phyloP scores from a whole-genome alignment of 2,113 vertebrate genomes.

The Myrmecobius fasciatus region DNA sequence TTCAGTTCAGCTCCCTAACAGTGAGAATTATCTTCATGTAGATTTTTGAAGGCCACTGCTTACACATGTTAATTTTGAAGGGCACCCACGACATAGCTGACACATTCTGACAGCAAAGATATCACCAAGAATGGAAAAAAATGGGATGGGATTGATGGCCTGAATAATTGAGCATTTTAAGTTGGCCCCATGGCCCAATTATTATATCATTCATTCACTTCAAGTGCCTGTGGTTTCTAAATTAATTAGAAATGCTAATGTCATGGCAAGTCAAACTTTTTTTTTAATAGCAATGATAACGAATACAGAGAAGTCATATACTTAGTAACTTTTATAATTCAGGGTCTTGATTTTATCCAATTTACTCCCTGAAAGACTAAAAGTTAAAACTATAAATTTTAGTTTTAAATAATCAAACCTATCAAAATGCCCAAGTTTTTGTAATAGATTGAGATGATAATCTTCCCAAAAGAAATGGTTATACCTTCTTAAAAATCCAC shows the following conservation, averaged over 20 bases:
- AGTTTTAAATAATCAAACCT: neutral
- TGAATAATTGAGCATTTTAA: constrained; percentile 83
- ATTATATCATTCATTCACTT: constrained; percentile 75
- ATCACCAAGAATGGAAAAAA: constrained; percentile 79
- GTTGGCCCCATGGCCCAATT: constrained; percentile 78
- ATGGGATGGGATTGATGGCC: constrained; percentile 64
- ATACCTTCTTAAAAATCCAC: neutral
- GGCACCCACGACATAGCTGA: constrained; percentile 80
- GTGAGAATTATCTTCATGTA: constrained; percentile 66
- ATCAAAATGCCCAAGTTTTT: constrained; percentile 3
- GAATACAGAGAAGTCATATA: neutral
- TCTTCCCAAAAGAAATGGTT: neutral
- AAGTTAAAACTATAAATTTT: constrained; percentile 37
- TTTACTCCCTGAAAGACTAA: neutral
- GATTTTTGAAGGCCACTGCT: constrained; percentile 81
- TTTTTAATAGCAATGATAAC: constrained; percentile 20
- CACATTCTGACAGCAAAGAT: constrained; percentile 81
- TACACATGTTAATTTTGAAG: constrained; percentile 82
- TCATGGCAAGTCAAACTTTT: constrained; percentile 55
- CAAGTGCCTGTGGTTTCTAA: constrained; percentile 77
- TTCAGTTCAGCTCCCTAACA: constrained; percentile 50
- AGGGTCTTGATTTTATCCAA: neutral
- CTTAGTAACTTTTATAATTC: constrained; percentile 49
- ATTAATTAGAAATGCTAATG: constrained; percentile 83
- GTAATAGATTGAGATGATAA: neutral